Evolutionary conservation across 35 echinoderm and acorn worm species (phyloP).

Genomic region (Lytechinus variegatus): DNA sequence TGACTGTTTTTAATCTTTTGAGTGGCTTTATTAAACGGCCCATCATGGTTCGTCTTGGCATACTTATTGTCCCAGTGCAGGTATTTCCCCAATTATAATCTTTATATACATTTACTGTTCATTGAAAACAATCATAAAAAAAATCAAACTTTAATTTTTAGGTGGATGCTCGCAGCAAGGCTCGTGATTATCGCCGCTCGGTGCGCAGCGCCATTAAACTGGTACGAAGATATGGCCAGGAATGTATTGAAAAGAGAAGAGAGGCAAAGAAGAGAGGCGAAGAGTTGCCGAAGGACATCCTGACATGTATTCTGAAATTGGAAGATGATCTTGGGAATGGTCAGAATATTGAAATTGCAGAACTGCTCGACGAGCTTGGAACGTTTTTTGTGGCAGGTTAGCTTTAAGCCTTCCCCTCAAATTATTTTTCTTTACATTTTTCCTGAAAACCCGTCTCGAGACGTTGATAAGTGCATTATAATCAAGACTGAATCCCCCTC

Average conservation of each 20-base stretch:
- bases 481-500: too few relatives aligned
- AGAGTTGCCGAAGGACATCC: slow-evolving; percentile 63
- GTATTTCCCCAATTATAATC: too few relatives aligned
- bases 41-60: too few relatives aligned
- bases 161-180: not conserved
- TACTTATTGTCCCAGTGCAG: too few relatives aligned
- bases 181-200: not conserved
- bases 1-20: too few relatives aligned
- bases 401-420: not conserved
- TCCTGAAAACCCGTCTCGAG: too few relatives aligned
- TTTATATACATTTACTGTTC: too few relatives aligned
- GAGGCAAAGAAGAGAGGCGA: slow-evolving; percentile 58
- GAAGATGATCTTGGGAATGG: slow-evolving; percentile 49
- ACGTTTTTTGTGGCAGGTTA: slow-evolving; percentile 80
- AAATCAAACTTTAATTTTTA: not conserved
- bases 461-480: too few relatives aligned
- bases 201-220: slow-evolving; percentile 28
- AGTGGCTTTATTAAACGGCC: too few relatives aligned
- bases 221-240: slow-evolving; percentile 49
- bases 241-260: slow-evolving; percentile 52
- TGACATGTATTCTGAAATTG: slow-evolving; percentile 58
- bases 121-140: too few relatives aligned
- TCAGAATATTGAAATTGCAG: slow-evolving; percentile 54
- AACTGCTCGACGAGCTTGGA: slow-evolving; percentile 76
- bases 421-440: too few relatives aligned